phyloP scores from a whole-genome alignment of 2,797 vertebrate genomes.

The Epinephelus awoara region DNA sequence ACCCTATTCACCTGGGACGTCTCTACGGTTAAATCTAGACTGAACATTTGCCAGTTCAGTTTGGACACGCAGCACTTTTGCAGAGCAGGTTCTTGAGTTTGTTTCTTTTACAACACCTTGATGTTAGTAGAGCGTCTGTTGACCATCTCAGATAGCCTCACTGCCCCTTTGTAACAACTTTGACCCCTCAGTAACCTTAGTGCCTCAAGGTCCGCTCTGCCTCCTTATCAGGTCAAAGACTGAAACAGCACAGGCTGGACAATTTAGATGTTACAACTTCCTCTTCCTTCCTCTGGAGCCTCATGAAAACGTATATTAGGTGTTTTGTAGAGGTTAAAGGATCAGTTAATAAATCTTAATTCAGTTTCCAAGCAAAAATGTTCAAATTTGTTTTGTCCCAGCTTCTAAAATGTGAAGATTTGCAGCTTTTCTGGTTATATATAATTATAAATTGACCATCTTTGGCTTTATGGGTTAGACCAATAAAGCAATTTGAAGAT shows the following conservation, averaged over 20 bases:
- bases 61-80: not conserved
- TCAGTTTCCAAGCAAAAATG: not conserved
- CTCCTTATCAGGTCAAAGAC: constrained; percentile 66
- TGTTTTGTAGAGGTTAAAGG: not conserved
- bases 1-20: too few species aligned
- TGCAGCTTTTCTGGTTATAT: not conserved
- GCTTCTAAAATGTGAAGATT: not conserved
- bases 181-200: constrained; percentile 59
- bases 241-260: constrained; percentile 17
- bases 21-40: not conserved
- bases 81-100: constrained; percentile 7
- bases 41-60: too few species aligned
- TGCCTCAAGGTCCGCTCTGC: constrained; percentile 18
- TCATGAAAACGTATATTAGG: not conserved
- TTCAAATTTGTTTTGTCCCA: not conserved
- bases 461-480: not conserved
- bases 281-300: constrained; percentile 3
- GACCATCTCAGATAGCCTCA: constrained; percentile 37
- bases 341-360: not conserved
- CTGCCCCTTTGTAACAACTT: constrained; percentile 29
- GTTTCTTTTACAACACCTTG: constrained; percentile 7
- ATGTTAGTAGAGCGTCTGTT: not conserved
- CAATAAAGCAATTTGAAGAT: not conserved
- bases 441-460: not conserved
- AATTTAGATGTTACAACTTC: constrained; percentile 36